Percentiles rank a stretch among this genome's conserved stretches.
phyloP scores from a whole-genome alignment of 2,888 invertebrate genomes.

The Agrotis clavis region DNA sequence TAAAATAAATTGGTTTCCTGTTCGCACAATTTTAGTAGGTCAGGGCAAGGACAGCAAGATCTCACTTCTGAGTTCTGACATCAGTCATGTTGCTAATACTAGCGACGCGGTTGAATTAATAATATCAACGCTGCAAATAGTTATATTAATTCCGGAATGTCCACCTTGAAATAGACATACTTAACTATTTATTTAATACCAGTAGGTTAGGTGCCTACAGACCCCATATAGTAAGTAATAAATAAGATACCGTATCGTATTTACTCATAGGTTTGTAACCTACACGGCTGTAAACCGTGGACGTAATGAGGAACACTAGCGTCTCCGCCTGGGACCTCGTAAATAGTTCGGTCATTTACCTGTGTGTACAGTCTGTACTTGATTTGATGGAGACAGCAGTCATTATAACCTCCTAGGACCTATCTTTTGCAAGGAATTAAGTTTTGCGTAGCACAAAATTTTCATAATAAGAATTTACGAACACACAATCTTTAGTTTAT shows the following conservation, averaged over 20 bases:
- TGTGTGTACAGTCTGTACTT: not conserved
- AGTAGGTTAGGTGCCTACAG: not conserved
- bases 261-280: constrained; percentile 18
- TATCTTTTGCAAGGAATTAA: constrained; percentile 1
- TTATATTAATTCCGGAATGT: constrained; percentile 32
- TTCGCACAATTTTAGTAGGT: constrained; percentile 55
- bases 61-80: constrained; percentile 59
- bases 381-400: constrained; percentile 16
- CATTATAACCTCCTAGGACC: not conserved
- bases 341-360: constrained; percentile 33
- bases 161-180: constrained; percentile 43
- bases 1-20: constrained; percentile 30
- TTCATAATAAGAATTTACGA: not conserved
- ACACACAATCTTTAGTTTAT: not conserved
- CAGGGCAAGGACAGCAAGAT: constrained; percentile 60
- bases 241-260: constrained; percentile 29
- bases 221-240: not conserved
- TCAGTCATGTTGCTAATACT: constrained; percentile 62
- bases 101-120: constrained; percentile 43
- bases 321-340: constrained; percentile 16
- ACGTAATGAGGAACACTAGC: constrained; percentile 34
- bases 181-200: constrained; percentile 33
- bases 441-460: not conserved
- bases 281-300: constrained; percentile 22
- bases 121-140: constrained; percentile 43